A percentile compares a stretch with the other conserved stretches of the same genome.
These are phyloP conservation scores for Tipula confusa DNA, from an alignment of 2,888 invertebrate genomes.

Conservation along the genomic window DNA sequence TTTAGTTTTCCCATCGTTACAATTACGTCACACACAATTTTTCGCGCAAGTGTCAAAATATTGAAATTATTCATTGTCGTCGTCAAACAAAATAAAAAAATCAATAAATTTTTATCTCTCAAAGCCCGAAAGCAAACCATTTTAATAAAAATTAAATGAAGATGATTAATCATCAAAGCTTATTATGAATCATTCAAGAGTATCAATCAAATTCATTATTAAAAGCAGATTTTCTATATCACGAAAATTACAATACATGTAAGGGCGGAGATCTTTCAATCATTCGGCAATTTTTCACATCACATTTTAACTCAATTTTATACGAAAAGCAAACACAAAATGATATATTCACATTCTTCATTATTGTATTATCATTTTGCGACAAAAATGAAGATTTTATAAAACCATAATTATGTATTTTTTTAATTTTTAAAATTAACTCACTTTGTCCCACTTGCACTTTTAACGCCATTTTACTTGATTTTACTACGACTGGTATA, in stretches of 20 bases:
- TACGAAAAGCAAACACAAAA: neutral
- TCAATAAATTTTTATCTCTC: slow-evolving; percentile 35
- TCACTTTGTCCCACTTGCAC: slow-evolving; percentile 82
- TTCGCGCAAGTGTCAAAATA: slow-evolving; percentile 36
- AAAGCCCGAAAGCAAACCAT: neutral
- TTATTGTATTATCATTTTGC: neutral
- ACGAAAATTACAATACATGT: neutral
- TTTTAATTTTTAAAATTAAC: slow-evolving; percentile 46
- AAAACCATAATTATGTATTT: neutral
- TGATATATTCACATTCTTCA: neutral
- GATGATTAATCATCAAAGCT: neutral
- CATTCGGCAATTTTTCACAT: neutral
- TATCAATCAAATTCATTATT: neutral
- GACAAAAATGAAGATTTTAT: neutral
- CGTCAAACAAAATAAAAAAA: slow-evolving; percentile 34
- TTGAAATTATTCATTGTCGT: neutral
- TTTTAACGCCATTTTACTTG: slow-evolving; percentile 74
- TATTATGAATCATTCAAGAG: neutral
- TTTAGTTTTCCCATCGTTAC: neutral
- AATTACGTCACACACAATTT: slow-evolving; percentile 33
- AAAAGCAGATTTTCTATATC: neutral
- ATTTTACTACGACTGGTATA: slow-evolving; percentile 34
- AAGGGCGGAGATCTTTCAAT: neutral
- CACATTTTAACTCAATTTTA: neutral
- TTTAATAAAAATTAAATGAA: neutral